A percentile compares a stretch with the other conserved stretches of the same genome.
Conservation (phyloP, 2,797 vertebrate species). For the Furcifer pardalis region DNA sequence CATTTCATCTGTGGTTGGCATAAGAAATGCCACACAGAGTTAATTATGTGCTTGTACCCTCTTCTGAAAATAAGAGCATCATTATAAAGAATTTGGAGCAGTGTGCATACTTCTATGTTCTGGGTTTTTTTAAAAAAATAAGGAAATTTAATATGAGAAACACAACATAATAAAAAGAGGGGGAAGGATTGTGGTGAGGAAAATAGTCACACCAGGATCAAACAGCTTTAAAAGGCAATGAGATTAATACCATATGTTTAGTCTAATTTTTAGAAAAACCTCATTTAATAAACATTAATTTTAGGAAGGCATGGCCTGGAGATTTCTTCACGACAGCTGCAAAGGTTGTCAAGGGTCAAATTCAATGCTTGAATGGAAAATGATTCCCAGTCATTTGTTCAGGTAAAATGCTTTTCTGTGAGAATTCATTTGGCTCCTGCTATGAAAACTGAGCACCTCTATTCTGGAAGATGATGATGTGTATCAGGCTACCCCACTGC, state of each 20-base stretch:
- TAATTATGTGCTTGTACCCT: constrained; percentile 42
- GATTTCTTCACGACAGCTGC: neutral
- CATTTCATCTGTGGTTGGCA: constrained; percentile 51
- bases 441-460: neutral
- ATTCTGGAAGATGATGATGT: no score
- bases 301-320: no score
- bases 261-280: neutral
- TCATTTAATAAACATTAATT: neutral
- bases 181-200: neutral
- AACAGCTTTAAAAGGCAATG: neutral
- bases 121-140: constrained; percentile 4
- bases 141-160: constrained; percentile 9
- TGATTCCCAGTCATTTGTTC: neutral
- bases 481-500: no score
- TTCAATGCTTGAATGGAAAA: neutral
- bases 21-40: constrained; percentile 44
- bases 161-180: neutral
- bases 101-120: neutral
- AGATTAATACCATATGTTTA: neutral
- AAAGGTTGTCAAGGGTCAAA: neutral
- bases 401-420: neutral
- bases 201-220: neutral
- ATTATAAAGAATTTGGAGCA: constrained; percentile 20
- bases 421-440: neutral
- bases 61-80: constrained; percentile 48